A percentile compares a stretch with the other conserved stretches of the same genome.
Conservation (phyloP, 2,113 vertebrate genomes). For the Phaethornis superciliosus region DNA sequence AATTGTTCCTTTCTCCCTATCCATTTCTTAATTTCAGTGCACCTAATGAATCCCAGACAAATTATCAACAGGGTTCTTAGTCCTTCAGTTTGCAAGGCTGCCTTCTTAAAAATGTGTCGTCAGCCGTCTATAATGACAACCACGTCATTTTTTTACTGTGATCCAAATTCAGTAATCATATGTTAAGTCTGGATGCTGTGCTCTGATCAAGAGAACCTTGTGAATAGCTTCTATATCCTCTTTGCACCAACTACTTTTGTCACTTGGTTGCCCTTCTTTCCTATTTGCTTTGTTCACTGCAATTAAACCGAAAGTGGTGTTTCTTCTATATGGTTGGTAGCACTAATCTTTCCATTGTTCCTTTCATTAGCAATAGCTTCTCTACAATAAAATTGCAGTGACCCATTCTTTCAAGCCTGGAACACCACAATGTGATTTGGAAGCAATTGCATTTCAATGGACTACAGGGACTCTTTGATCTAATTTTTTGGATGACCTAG, state of each 20-base stretch:
- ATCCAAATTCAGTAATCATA: conserved; percentile 40
- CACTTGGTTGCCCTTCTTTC: conserved; percentile 80
- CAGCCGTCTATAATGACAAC: conserved; percentile 12
- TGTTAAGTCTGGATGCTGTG: conserved; percentile 22
- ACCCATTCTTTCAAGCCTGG: conserved; percentile 81
- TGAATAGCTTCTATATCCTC: conserved; percentile 59
- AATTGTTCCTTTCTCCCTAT: neutral
- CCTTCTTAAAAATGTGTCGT: neutral
- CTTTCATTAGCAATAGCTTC: conserved; percentile 86
- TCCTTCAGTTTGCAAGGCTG: neutral
- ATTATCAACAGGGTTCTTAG: neutral
- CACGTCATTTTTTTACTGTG: neutral
- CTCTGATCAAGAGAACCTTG: conserved; percentile 65
- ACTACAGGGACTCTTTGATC: conserved; percentile 85
- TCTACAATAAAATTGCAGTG: conserved; percentile 81
- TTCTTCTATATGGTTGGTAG: conserved; percentile 85
- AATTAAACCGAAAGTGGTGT: conserved; percentile 85
- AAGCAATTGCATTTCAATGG: conserved; percentile 85
- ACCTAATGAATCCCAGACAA: neutral
- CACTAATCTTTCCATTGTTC: conserved; percentile 86
- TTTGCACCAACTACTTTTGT: conserved; percentile 74
- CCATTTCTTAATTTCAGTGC: neutral
- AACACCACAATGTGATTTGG: conserved; percentile 82
- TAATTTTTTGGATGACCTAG: conserved; percentile 77
- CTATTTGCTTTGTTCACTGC: conserved; percentile 81